Evolutionary conservation across 2,113 vertebrate species (phyloP).

Genomic region (Channa argus): DNA sequence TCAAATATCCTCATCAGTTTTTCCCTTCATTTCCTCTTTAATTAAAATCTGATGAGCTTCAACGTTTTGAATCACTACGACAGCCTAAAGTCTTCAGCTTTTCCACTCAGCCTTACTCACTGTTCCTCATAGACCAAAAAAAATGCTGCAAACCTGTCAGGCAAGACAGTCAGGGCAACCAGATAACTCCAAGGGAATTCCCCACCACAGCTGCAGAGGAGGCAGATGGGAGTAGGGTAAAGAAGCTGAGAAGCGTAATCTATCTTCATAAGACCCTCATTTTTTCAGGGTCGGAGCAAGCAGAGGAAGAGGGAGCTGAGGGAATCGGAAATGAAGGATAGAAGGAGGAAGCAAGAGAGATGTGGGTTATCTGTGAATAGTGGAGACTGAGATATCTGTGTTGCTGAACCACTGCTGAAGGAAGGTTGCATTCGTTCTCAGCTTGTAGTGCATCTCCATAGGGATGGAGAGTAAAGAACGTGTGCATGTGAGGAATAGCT

Average conservation of each 20-base stretch:
- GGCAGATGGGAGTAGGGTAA: slow-evolving; percentile 54
- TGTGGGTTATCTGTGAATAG: slow-evolving; percentile 64
- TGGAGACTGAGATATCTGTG: slow-evolving; percentile 54
- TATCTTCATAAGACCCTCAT: slow-evolving; percentile 68
- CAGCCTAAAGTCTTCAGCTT: slow-evolving; percentile 37
- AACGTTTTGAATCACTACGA: slow-evolving; percentile 14
- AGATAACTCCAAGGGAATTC: slow-evolving; percentile 52
- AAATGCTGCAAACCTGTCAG: slow-evolving; percentile 31
- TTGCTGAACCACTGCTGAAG: slow-evolving; percentile 20
- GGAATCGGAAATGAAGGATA: slow-evolving; percentile 27
- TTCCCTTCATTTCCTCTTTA: slow-evolving; percentile 49
- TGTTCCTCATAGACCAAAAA: slow-evolving; percentile 11
- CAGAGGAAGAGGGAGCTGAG: slow-evolving; percentile 17
- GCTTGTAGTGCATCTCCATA: slow-evolving; percentile 15
- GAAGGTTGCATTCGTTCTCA: slow-evolving; percentile 40
- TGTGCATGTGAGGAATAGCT: slow-evolving; percentile 17
- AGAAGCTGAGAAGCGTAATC: slow-evolving; percentile 56
- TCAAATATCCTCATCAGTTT: slow-evolving; percentile 35
- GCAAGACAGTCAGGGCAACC: slow-evolving; percentile 5
- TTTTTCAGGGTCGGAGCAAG: slow-evolving; percentile 35
- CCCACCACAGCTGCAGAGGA: not conserved
- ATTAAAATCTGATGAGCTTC: slow-evolving; percentile 57
- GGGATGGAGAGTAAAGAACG: not conserved
- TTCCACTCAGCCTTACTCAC: slow-evolving; percentile 12
- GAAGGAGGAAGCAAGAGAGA: slow-evolving; percentile 3